Base-by-base conservation (phyloP, 2,797 vertebrate species). In the Limosa lapponica region DNA sequence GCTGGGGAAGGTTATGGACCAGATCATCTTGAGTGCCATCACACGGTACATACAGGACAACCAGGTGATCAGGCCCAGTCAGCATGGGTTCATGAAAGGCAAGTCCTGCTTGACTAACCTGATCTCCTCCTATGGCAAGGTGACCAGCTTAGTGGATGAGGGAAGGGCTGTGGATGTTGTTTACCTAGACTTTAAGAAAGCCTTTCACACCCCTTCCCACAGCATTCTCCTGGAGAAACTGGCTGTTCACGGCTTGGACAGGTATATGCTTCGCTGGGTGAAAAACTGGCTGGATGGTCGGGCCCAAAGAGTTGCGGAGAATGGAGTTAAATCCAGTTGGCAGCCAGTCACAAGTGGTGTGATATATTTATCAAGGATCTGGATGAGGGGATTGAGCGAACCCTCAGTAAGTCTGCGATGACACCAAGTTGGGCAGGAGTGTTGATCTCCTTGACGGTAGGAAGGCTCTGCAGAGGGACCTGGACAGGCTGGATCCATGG, bases 371-470 rank as follows among this genome's bases (percentile, higher is more conserved):
- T 10, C 24, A 34, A 3, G 6, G 1, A 9, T 16, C 15, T 52
- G 22, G 13, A n/a, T 1, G 2, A 78, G 17, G 15, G 11, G 15
- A 48, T 28, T 4, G 1, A 36, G 55, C 30, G 32, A 13, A 54
- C 8, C 10, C 27, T 58, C n/a, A 8, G 6, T 34, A 28, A 20
- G 16, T 51, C 66, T 10, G 6, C 15, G 37, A 34, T 8, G 13
- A 43, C 34, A 52, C 1, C 1, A 46, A 43, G 6, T 39, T 48
- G 34, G 16, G 20, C 0, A 1, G 9, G 5, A 32, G 16, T 15
- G 22, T 36, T 36, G 18, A 20, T n/a, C 19, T n/a, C 19, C 32
- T 32, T n/a, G 52, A 55, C 30, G 52, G 30, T n/a, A 55, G 32
- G 52, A 55, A 55, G 52, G 28, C 12, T 55, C 52, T n/a, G 32